Evolutionary conservation across 2,888 invertebrate genomes (phyloP).

Genomic region (Xiphydria camelus): DNA sequence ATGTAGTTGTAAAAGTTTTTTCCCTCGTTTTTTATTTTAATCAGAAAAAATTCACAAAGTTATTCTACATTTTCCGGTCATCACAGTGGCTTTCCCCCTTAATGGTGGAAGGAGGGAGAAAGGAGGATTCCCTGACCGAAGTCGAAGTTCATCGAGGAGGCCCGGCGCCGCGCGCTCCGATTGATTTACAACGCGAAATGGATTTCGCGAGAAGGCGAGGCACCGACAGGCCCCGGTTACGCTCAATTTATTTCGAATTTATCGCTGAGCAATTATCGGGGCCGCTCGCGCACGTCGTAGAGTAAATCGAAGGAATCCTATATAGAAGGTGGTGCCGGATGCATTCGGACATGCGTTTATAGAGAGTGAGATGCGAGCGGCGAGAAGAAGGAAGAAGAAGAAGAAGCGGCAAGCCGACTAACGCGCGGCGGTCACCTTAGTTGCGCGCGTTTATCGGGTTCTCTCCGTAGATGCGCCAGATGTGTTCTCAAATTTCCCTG

Average conservation of each 20-base stretch:
- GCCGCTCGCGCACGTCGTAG: no score
- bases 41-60: no score
- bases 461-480: constrained; percentile 9
- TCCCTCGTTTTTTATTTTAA: no score
- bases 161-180: constrained; percentile 23
- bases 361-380: constrained; percentile 3
- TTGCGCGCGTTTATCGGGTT: constrained; percentile 13
- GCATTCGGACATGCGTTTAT: background rate
- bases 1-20: no score
- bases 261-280: constrained; percentile 51
- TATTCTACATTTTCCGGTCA: no score
- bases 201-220: constrained; percentile 42
- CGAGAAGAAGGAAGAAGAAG: constrained; percentile 8
- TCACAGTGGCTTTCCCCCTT: no score
- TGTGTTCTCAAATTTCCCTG: constrained; percentile 32
- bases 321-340: constrained; percentile 4
- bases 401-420: background rate
- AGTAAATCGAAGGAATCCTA: no score
- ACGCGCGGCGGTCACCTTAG: constrained; percentile 2
- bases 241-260: constrained; percentile 50
- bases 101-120: no score
- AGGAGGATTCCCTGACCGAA: no score
- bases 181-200: constrained; percentile 51
- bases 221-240: constrained; percentile 41
- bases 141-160: background rate